Evolutionary conservation across 2,113 vertebrate genomes (phyloP).

Genomic region (Vicugna pacos): DNA sequence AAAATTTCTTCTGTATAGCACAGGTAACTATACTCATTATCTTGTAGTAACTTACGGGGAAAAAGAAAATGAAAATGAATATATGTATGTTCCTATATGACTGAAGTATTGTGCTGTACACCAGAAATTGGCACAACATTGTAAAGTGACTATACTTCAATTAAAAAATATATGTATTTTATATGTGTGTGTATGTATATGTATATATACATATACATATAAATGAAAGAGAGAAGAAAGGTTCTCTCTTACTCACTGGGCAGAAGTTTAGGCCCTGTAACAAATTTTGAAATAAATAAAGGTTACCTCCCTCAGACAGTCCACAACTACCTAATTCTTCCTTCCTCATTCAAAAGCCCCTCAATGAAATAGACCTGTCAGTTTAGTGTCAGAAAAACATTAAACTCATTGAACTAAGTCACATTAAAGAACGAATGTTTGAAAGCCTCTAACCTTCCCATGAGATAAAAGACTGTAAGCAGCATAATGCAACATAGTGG

Average conservation of each 20-base stretch:
- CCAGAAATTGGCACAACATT: no score
- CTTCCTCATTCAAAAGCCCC: slow-evolving; percentile 26
- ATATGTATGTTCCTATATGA: no score
- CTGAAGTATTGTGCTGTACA: no score
- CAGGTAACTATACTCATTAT: no score
- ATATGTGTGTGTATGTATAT: no score
- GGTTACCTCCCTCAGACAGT: background rate
- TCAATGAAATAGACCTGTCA: background rate
- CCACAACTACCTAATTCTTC: slow-evolving; percentile 3
- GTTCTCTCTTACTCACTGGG: background rate
- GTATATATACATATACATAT: no score
- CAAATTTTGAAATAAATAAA: slow-evolving; percentile 43
- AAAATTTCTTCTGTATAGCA: no score
- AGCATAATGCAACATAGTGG: background rate
- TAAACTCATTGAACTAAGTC: background rate
- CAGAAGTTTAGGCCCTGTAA: background rate
- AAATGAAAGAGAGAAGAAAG: background rate
- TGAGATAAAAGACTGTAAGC: background rate
- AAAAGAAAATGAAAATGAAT: no score
- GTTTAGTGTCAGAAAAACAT: background rate
- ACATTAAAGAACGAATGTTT: background rate
- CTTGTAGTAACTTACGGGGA: no score
- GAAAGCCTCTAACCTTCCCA: background rate
- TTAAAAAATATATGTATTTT: no score
- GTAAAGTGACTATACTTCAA: no score